Evolutionary conservation across 1,140 invertebrate species (phyloP).

Genomic region (Phenacoccus solenopsis): DNA sequence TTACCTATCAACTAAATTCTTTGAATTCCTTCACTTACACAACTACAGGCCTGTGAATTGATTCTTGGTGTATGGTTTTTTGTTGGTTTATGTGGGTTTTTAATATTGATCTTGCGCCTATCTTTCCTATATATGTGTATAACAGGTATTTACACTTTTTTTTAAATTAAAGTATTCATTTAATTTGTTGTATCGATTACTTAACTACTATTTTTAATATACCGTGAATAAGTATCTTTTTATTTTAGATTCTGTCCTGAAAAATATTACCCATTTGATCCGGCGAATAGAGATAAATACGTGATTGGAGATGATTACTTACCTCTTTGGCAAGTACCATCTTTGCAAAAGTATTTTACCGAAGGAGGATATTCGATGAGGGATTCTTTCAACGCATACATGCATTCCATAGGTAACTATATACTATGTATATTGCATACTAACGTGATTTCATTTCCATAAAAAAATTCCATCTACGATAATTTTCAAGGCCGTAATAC

Average conservation of each 20-base stretch:
- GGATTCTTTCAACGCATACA: constrained; percentile 70
- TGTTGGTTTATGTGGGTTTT: no score
- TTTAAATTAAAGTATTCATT: no score
- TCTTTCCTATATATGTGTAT: no score
- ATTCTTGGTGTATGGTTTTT: no score
- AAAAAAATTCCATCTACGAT: no score
- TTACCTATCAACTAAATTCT: no score
- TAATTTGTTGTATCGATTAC: no score
- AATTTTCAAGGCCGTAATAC: constrained; percentile 57
- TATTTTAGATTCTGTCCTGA: constrained; percentile 67
- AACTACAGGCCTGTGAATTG: no score
- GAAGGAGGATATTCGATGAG: constrained; percentile 72
- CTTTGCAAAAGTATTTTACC: constrained; percentile 61
- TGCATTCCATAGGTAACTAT: constrained; percentile 41
- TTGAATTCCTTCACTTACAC: no score
- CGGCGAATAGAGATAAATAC: constrained; percentile 69
- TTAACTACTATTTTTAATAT: no score
- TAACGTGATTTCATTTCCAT: neutral
- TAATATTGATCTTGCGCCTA: no score
- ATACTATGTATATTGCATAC: neutral
- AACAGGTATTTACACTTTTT: no score
- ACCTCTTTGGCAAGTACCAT: constrained; percentile 86
- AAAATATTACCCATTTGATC: constrained; percentile 88
- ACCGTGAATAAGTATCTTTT: neutral
- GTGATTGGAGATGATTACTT: constrained; percentile 90